These are phyloP conservation scores for Petroica traversi DNA, from an alignment of 2,113 vertebrate species.

Conservation along the genomic window DNA sequence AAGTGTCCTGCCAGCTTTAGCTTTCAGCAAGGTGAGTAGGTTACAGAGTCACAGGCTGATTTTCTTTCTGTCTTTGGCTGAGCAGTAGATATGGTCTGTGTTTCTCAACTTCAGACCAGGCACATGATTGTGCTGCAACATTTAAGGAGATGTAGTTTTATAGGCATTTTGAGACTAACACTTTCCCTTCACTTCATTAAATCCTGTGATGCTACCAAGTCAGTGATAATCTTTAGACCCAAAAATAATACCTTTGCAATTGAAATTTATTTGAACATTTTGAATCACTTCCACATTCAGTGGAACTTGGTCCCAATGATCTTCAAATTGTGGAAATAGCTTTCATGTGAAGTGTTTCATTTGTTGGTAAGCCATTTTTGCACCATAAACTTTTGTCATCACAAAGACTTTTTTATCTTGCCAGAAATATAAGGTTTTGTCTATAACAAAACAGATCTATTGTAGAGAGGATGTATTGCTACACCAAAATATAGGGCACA, in stretches of 20 bases:
- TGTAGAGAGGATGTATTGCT: neutral
- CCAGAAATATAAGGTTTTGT: neutral
- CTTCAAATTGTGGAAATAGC: neutral
- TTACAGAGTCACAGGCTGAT: neutral
- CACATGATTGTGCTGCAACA: neutral
- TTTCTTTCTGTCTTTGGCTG: neutral
- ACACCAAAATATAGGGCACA: neutral
- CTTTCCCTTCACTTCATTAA: neutral
- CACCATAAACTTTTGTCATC: neutral
- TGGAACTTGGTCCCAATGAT: neutral
- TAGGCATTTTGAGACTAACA: neutral
- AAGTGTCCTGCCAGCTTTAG: neutral
- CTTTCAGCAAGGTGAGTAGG: neutral
- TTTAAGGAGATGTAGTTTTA: neutral
- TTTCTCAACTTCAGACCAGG: neutral
- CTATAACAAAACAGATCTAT: neutral
- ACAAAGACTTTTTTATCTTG: neutral
- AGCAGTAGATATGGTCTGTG: neutral
- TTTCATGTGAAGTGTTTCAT: neutral
- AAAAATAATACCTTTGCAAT: neutral
- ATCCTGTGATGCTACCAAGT: neutral
- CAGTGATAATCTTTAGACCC: neutral
- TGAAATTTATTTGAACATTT: neutral
- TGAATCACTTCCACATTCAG: neutral
- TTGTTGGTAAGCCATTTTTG: neutral